Base-by-base conservation (phyloP, 1,140 invertebrate species). In the Penaeus japonicus region DNA sequence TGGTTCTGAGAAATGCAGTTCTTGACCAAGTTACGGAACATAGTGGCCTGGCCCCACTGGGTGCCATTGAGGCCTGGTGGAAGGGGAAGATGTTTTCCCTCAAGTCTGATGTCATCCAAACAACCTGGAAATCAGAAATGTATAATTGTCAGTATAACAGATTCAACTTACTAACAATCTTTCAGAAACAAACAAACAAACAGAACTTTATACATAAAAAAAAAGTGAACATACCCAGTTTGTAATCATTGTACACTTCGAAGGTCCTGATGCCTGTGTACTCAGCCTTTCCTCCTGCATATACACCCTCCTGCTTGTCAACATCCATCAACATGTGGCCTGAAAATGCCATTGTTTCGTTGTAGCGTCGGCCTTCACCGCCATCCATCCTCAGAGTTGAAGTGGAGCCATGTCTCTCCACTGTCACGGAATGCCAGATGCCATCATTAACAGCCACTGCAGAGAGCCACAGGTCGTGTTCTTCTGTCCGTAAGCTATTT, bases 241-340 rank as follows among this genome's bases (percentile, higher is more conserved):
- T 96, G 92, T 97, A 98, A 92, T 98, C 97, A n/a, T 97, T 96
- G 92, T 98, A 98, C 10, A 98, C 97, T 93, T 98, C 97, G 92
- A 97, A 98, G 0, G 97, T 97, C 80, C 96, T 93, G 1, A 97
- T 96, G 35, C 97, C 97, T 30, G 97, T 97, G 91, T 98, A 98
- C 92, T 98, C 97, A 4, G 97, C 97, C 93, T 98, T 98, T 12
- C 97, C 97, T 84, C 97, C 97, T 1, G 97, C 97, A 91, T 98
- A 98, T 39, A 99, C 97, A 15, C 97, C 97, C 92, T 98, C 97
- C 92, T 98, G 97, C 91, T 98, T 98, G 91, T 98, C 97, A 35
- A 98, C 97, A 78, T 97, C 92, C 85, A 98, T 93, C 96, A 97
- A 97, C 91, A 98, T 97, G 92, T 98, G 97, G 0, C 97, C 97